Conservation (phyloP, 2,113 vertebrate species). For the Isurus oxyrinchus region DNA sequence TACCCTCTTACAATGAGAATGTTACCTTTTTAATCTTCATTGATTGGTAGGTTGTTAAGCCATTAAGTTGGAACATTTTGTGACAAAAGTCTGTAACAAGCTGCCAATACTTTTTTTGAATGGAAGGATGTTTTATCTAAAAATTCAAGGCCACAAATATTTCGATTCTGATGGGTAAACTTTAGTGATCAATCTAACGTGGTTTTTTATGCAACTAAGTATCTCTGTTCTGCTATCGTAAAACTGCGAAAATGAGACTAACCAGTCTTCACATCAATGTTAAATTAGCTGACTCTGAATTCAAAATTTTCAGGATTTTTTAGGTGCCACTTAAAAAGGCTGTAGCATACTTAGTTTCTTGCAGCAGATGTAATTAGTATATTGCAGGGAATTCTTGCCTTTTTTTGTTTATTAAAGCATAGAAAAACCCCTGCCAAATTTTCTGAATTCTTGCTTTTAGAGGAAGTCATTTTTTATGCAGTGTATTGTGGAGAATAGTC, state of each 20-base stretch:
- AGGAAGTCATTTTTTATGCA: background rate
- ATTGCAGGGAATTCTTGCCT: background rate
- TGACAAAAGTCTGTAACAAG: background rate
- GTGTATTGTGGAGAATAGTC: background rate
- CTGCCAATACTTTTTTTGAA: background rate
- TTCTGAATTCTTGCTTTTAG: background rate
- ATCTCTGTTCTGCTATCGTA: background rate
- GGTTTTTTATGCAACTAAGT: background rate
- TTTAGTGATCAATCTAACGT: background rate
- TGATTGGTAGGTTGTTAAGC: background rate
- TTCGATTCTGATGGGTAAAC: background rate
- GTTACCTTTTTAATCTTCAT: background rate
- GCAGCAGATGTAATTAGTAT: background rate
- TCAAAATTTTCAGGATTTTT: background rate
- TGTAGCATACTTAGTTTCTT: background rate
- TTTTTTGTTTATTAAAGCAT: background rate
- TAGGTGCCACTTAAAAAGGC: background rate
- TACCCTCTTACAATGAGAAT: background rate
- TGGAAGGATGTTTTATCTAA: background rate
- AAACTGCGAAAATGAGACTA: background rate
- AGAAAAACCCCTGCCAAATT: background rate
- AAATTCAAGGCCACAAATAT: background rate
- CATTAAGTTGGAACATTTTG: background rate
- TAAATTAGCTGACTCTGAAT: background rate
- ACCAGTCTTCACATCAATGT: background rate